Conservation (phyloP, 2,888 invertebrate species). For the Philonicus albiceps region DNA sequence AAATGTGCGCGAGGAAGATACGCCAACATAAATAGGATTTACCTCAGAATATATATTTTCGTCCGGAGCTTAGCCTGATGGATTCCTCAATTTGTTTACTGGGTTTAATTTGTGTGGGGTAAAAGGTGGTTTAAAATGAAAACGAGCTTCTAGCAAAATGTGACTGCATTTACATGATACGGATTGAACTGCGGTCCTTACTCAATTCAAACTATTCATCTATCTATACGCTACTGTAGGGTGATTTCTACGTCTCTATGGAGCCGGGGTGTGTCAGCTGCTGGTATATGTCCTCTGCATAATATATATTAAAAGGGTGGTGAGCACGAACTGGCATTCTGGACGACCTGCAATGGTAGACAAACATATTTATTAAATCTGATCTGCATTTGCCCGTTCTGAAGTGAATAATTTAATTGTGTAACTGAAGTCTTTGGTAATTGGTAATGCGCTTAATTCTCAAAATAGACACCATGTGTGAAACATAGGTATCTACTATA, state of each 20-base stretch:
- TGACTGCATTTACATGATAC: background rate
- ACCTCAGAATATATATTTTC: background rate
- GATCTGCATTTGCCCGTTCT: background rate
- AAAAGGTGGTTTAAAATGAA: background rate
- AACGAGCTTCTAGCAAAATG: background rate
- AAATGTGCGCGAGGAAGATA: slow-evolving; percentile 7
- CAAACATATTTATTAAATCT: background rate
- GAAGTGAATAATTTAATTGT: background rate
- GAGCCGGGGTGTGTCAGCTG: background rate
- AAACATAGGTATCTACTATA: background rate
- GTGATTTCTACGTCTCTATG: background rate
- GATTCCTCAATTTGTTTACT: background rate
- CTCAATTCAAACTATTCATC: slow-evolving; percentile 17
- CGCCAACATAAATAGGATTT: slow-evolving; percentile 24
- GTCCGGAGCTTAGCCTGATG: background rate
- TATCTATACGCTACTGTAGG: background rate
- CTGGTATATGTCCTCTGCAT: background rate
- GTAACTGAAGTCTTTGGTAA: background rate
- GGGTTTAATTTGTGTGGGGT: background rate
- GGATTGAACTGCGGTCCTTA: background rate
- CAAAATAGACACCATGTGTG: background rate
- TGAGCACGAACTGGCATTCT: background rate
- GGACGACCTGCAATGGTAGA: background rate
- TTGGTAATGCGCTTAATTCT: background rate
- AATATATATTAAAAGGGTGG: background rate